Base-by-base conservation (phyloP, 2,113 vertebrate species). In the western clawed frog (Xenopus tropicalis) region DNA sequence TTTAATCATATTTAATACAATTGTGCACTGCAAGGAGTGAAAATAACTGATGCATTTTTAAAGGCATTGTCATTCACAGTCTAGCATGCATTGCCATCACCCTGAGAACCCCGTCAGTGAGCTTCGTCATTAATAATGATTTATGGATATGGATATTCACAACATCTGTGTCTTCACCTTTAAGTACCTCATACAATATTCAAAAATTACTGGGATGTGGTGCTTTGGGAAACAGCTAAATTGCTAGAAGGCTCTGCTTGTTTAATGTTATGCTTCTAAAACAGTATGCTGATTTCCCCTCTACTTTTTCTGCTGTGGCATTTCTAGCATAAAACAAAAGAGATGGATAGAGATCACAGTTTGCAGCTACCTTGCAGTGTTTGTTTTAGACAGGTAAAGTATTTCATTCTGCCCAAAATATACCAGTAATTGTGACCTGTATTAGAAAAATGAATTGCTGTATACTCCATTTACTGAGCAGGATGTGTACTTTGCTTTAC, bases 161-260 rank as follows among this genome's bases (percentile, higher is more conserved):
- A 83, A 83, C 84, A 88, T 77, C 83, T 86, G 82, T 81, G 84
- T 85, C 84, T 71, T 87, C 85, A 86, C 84, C 85, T 88, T 85
- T 85, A 85, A 87, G 73, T 81, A 85, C 69, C 78, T 87, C 84
- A 87, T 88, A 70, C 82, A 87, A 88, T 85, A 88, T 86, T 88
- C 83, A 88, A 77, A 78, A 85, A 84, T 75, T 81, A 76, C 83
- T 84, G 74, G 81, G 80, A 84, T 82, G 82, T 80, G 80, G 44
- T 86, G 80, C 82, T 86, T 83, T 80, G 85, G 84, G 78, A 87
- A 85, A 79, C 79, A 81, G 79, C 82, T 86, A 83, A 85, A 85
- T 84, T 85, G 82, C 83, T 82, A 75, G 81, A 82, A 84, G 82
- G 73, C 70, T 80, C 11, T 63, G 58, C 73, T 76, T 79, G 80